Percentiles rank a stretch among this genome's conserved stretches.
Conservation (phyloP, 2,113 vertebrate species). For the Trematomus loennbergii region DNA sequence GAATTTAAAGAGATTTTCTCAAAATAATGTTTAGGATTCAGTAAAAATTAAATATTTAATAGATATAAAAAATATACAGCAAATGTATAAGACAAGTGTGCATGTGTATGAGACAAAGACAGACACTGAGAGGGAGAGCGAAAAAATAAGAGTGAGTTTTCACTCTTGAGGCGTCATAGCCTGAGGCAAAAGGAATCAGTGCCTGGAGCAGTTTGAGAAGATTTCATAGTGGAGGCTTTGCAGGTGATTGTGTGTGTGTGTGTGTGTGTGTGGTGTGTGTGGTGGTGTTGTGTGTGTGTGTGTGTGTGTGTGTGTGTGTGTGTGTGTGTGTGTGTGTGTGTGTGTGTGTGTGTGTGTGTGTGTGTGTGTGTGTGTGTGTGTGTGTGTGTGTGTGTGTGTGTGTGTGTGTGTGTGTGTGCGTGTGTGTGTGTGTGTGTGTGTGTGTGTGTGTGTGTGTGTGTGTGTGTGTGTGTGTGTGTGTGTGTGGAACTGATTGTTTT, state of each 20-base stretch:
- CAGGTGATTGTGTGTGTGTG: constrained; percentile 20
- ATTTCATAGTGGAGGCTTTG: constrained; percentile 37
- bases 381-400: too few relatives aligned
- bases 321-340: too few relatives aligned
- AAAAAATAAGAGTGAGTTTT: constrained; percentile 31
- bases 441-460: constrained; percentile 19
- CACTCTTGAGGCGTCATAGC: constrained; percentile 50
- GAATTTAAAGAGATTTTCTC: too few relatives aligned
- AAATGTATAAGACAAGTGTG: background rate
- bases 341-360: too few relatives aligned
- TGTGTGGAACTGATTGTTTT: constrained; percentile 7
- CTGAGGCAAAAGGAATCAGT: constrained; percentile 56
- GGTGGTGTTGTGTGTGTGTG: background rate
- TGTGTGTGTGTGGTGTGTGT: background rate
- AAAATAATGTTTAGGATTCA: background rate
- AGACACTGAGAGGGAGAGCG: constrained; percentile 9
- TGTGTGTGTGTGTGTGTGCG: too few relatives aligned
- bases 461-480: background rate
- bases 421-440: too few relatives aligned
- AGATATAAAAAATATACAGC: too few relatives aligned
- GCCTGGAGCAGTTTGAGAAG: constrained; percentile 58
- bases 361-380: too few relatives aligned
- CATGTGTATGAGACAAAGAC: background rate
- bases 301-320: background rate
- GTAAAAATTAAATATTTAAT: too few relatives aligned